phyloP scores from a whole-genome alignment of 2,797 vertebrate species.

The Anguilla obscura region DNA sequence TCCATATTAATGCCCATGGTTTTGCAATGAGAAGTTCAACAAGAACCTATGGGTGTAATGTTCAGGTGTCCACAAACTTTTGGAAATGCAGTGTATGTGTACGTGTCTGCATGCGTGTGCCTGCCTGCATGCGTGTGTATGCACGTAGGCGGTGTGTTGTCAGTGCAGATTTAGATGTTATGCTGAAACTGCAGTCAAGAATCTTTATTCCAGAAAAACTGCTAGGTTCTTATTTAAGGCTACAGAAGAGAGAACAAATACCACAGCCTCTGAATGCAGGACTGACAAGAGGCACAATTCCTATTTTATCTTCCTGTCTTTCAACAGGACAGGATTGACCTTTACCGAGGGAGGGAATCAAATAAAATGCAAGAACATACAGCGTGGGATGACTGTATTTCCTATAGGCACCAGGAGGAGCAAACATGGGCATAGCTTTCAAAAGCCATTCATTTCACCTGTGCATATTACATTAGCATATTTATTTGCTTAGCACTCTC shows the following conservation, averaged over 20 bases:
- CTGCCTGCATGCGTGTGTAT: neutral
- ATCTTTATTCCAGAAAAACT: neutral
- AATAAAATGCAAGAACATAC: constrained; percentile 39
- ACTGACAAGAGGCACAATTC: constrained; percentile 27
- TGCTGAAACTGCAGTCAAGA: neutral
- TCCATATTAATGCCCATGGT: too few relatives aligned
- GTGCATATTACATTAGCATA: neutral
- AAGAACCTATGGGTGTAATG: too few relatives aligned
- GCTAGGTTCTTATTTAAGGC: neutral
- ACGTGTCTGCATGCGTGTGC: neutral
- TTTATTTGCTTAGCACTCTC: neutral
- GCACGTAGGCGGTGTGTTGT: neutral
- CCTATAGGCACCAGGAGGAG: constrained; percentile 34
- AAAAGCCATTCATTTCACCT: neutral
- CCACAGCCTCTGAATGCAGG: constrained; percentile 5
- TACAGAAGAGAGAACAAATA: neutral
- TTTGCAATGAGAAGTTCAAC: too few relatives aligned
- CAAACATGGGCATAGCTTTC: neutral
- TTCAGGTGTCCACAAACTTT: too few relatives aligned
- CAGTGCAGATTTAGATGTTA: neutral
- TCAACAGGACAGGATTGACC: constrained; percentile 52
- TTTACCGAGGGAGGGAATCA: constrained; percentile 42
- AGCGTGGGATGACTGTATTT: constrained; percentile 41
- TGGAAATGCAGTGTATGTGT: constrained; percentile 1
- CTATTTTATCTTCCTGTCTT: constrained; percentile 36